These are phyloP conservation scores for Pteronura brasiliensis DNA, from an alignment of 2,113 vertebrate species.

Conservation along the genomic window DNA sequence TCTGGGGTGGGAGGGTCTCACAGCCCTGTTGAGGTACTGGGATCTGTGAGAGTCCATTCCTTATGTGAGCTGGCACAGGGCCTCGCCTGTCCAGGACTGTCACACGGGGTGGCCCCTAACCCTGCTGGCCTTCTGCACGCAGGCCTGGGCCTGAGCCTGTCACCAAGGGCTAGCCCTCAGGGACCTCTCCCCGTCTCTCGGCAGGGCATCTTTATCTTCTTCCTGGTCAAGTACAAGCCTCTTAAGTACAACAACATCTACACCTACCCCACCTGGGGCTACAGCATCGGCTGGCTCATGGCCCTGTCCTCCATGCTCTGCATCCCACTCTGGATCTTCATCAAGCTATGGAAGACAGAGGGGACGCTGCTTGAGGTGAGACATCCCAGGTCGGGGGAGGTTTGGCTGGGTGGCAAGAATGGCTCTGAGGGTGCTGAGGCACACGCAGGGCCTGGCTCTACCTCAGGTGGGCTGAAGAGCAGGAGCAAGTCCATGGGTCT, in stretches of 20 bases:
- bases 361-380: slow-evolving; percentile 94
- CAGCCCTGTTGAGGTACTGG: not conserved
- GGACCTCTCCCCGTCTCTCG: not conserved
- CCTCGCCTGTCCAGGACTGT: rapidly evolving
- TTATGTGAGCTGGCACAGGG: not conserved
- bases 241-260: slow-evolving; percentile 99
- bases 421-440: not conserved
- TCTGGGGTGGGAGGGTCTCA: rapidly evolving
- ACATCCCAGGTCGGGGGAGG: rapidly evolving
- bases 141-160: not conserved
- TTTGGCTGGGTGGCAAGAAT: rapidly evolving
- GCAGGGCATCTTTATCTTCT: slow-evolving; percentile 98
- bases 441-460: not conserved
- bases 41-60: not conserved
- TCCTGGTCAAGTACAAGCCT: slow-evolving; percentile 98
- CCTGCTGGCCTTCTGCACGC: not conserved
- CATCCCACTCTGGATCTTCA: slow-evolving; percentile 92
- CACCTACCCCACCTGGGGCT: slow-evolving; percentile 97
- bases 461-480: not conserved
- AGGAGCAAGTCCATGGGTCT: rapidly evolving
- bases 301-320: slow-evolving; percentile 98
- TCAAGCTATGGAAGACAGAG: slow-evolving; percentile 93
- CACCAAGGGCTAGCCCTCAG: not conserved
- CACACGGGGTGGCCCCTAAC: rapidly evolving
- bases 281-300: slow-evolving; percentile 99